Evolutionary conservation across 2,888 invertebrate species (phyloP).

Genomic region (Kryphioiulus occultus): DNA sequence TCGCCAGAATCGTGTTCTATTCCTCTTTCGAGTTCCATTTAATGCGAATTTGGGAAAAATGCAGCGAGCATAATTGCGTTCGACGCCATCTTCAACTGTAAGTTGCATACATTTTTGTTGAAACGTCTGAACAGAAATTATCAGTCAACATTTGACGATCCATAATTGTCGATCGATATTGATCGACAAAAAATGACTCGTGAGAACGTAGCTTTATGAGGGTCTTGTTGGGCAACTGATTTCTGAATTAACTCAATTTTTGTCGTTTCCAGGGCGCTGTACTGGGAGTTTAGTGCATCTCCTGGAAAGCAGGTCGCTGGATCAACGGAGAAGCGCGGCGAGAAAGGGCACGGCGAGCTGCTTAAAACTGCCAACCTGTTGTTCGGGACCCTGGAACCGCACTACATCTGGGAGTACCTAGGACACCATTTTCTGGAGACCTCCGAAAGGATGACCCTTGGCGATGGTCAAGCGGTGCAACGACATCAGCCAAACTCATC

Average conservation of each 20-base stretch:
- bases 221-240: no score
- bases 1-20: no score
- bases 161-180: no score
- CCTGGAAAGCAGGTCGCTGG: background rate
- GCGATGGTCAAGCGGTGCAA: background rate
- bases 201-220: no score
- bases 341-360: conserved; percentile 67
- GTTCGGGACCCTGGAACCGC: conserved; percentile 82
- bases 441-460: background rate
- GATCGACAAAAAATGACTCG: no score
- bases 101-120: no score
- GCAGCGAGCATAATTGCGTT: no score
- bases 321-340: background rate
- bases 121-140: no score
- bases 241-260: background rate
- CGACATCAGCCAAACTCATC: background rate
- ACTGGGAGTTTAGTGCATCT: conserved; percentile 63
- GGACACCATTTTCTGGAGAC: conserved; percentile 61
- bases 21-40: no score
- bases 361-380: conserved; percentile 84
- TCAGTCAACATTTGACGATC: no score
- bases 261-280: conserved; percentile 64
- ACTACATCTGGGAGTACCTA: conserved; percentile 84
- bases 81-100: no score
- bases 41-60: no score